Evolutionary conservation across 2,113 vertebrate genomes (phyloP), one percentile per base, ranked within the genome.

Genomic region (Cyrtonyx montezumae): DNA sequence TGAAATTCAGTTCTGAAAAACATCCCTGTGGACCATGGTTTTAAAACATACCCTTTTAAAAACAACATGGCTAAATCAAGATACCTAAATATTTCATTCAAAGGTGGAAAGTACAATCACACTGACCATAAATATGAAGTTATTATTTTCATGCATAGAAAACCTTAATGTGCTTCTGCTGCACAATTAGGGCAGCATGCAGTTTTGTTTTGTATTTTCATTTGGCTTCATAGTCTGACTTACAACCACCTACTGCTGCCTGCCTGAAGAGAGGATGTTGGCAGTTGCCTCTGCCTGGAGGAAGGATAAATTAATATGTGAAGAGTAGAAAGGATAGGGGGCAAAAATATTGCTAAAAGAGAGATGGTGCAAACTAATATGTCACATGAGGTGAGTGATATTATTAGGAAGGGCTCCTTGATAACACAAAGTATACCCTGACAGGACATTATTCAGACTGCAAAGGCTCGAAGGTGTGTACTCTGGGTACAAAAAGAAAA

Each of bases 391-490:
- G 18, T 2, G 2, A 59, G 10, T 37, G n/a, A 77, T 3, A 4
- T 6, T 43, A 7, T 14, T 55, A 83, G 73, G 9, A 3, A 83
- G 17, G 56, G 4, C 6, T 36, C 30, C 0, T 0, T 34, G 45
- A 19, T 20, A n/a, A 45, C 4, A n/a, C 83, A 69, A 36, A 18
- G 2, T 15, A 9, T 30, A 26, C 3, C 4, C 4, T 4, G 32
- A 75, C 12, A 62, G 22, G 9, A 56, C 16, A 11, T 67, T 49
- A n/a, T 65, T 59, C 6, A 25, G 9, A 2, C 34, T 48, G 12
- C 9, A 46, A 77, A 48, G 8, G 42, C 6, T 23, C 8, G 56
- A 61, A 85, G 18, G 3, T 17, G 26, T 26, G 51, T 32, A 34
- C 56, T 17, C 32, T 34, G 56, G 56, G 20, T 58, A 22, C 6